phyloP scores from a whole-genome alignment of 53 echinoderm and acorn worm genomes.

The Echinometra lucunter region DNA sequence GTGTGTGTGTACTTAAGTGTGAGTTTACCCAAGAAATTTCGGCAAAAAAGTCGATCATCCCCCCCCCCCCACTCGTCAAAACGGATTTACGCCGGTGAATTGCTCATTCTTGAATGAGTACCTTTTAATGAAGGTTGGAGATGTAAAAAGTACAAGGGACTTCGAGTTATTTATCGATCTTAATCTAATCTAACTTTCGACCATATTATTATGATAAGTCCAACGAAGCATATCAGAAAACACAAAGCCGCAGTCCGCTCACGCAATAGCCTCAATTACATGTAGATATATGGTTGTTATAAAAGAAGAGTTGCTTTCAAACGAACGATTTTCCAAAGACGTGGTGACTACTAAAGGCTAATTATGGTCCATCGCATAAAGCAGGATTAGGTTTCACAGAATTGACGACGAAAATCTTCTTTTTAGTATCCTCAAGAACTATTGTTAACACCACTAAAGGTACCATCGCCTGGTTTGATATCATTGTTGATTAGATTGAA shows the following conservation, averaged over 20 bases:
- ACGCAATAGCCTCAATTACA: background rate
- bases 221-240: background rate
- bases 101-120: too few relatives aligned
- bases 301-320: slow-evolving; percentile 9
- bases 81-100: too few relatives aligned
- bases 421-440: background rate
- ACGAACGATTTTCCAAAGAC: background rate
- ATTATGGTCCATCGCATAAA: background rate
- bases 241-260: background rate
- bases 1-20: too few relatives aligned
- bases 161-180: too few relatives aligned
- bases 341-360: background rate
- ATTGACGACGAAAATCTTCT: background rate
- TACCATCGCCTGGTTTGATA: background rate
- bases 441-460: background rate
- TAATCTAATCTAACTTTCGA: background rate
- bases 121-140: too few relatives aligned
- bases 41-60: too few relatives aligned
- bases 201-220: background rate
- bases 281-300: background rate
- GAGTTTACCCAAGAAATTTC: too few relatives aligned
- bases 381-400: background rate
- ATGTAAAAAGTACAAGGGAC: too few relatives aligned
- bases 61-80: too few relatives aligned
- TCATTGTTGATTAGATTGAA: background rate